Evolutionary conservation across 1,140 invertebrate species (phyloP).

Genomic region (Penaeus vannamei): DNA sequence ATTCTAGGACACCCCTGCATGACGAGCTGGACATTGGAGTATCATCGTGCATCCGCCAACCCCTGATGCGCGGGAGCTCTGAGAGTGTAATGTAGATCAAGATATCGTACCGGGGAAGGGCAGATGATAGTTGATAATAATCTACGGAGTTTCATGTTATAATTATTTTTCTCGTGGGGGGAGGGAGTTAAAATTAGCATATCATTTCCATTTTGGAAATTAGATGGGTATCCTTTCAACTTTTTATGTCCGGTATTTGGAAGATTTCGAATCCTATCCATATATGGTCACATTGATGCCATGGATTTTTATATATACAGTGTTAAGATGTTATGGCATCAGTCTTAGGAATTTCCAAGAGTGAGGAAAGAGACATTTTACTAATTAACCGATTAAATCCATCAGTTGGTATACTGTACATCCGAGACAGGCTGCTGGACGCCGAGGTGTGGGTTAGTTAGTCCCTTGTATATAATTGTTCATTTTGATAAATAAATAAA

Average conservation of each 20-base stretch:
- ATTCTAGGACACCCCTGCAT: constrained; percentile 26
- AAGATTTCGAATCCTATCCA: neutral
- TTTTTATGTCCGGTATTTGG: neutral
- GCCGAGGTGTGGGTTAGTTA: constrained; percentile 2
- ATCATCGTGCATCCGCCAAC: constrained; percentile 12
- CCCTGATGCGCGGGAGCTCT: constrained; percentile 29
- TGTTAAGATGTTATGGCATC: too few species aligned
- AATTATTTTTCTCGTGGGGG: neutral
- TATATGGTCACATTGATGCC: neutral
- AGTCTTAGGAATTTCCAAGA: too few species aligned
- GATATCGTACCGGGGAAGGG: constrained; percentile 22
- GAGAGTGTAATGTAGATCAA: constrained; percentile 34
- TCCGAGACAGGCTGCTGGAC: neutral
- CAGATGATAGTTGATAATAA: neutral
- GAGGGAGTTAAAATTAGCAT: constrained; percentile 6
- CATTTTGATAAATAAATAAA: constrained; percentile 43
- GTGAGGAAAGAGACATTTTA: too few species aligned
- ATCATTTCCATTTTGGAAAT: constrained; percentile 23
- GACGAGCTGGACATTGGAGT: constrained; percentile 6
- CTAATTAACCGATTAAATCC: too few species aligned
- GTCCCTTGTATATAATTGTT: constrained; percentile 25
- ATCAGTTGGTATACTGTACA: too few species aligned
- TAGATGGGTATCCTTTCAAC: neutral
- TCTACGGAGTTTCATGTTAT: too few species aligned
- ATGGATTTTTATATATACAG: neutral